phyloP scores from a whole-genome alignment of 1,140 invertebrate genomes.

The Hycleus phaleratus region DNA sequence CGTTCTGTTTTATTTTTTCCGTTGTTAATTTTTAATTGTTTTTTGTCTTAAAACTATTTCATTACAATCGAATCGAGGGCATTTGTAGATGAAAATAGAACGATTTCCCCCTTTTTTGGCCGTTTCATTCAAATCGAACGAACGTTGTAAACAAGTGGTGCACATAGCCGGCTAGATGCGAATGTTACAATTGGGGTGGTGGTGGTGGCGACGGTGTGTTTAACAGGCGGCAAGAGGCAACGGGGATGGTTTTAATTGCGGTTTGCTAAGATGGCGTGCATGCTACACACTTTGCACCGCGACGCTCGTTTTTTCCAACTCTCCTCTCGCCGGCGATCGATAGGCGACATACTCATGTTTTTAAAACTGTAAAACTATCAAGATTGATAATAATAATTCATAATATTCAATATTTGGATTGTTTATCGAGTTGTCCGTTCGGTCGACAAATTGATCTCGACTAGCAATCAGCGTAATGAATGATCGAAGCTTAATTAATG shows the following conservation, averaged over 20 bases:
- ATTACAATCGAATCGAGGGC: too few species aligned
- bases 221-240: constrained; percentile 18
- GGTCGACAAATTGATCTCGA: constrained; percentile 3
- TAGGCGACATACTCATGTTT: constrained; percentile 38
- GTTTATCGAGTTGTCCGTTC: not conserved
- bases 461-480: constrained; percentile 41
- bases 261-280: constrained; percentile 43
- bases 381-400: too few species aligned
- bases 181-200: constrained; percentile 1
- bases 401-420: not conserved
- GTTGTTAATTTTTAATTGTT: too few species aligned
- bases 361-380: constrained; percentile 35
- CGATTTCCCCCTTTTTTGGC: too few species aligned
- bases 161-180: not conserved
- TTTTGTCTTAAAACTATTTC: too few species aligned
- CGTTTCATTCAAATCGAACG: not conserved
- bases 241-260: constrained; percentile 40
- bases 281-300: constrained; percentile 42
- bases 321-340: constrained; percentile 32
- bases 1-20: too few species aligned
- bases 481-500: constrained; percentile 42
- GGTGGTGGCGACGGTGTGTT: constrained; percentile 13
- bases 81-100: too few species aligned
- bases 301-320: constrained; percentile 37
- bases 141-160: not conserved